Evolutionary conservation across 2,797 vertebrate genomes (phyloP).

Genomic region (Benthosema pterotum): DNA sequence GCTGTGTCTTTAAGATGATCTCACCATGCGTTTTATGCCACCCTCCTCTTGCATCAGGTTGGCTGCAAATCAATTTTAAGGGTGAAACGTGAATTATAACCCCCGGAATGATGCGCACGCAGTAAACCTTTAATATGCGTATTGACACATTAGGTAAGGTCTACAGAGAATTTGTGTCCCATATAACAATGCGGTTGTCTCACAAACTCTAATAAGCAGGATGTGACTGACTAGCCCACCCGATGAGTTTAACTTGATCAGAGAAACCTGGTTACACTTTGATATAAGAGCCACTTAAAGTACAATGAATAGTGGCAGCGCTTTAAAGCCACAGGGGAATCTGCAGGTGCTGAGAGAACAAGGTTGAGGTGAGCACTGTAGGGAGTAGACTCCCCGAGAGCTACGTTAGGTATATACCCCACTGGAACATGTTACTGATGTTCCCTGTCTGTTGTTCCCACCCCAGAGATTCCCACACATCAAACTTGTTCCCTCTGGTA

Average conservation of each 20-base stretch:
- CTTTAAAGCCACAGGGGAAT: conserved; percentile 42
- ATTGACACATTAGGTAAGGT: too few relatives aligned
- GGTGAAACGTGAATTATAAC: too few relatives aligned
- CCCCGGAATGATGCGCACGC: too few relatives aligned
- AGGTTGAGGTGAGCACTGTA: conserved; percentile 50
- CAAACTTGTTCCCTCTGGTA: conserved; percentile 9
- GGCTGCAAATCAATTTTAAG: too few relatives aligned
- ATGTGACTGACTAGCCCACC: not conserved
- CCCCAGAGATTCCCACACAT: conserved; percentile 33
- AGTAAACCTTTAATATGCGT: too few relatives aligned
- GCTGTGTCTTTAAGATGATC: too few relatives aligned
- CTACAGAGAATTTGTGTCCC: too few relatives aligned
- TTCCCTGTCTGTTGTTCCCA: conserved; percentile 38
- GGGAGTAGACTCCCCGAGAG: conserved; percentile 42
- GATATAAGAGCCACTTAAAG: conserved; percentile 40
- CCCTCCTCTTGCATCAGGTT: too few relatives aligned
- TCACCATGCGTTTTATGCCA: too few relatives aligned
- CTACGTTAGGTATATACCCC: conserved; percentile 33
- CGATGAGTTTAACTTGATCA: conserved; percentile 40
- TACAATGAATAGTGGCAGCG: conserved; percentile 31
- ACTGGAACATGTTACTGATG: conserved; percentile 35
- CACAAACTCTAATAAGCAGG: not conserved
- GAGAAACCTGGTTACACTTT: conserved; percentile 23
- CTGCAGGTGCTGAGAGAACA: conserved; percentile 46
- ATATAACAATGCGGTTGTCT: conserved; percentile 25